phyloP scores from a whole-genome alignment of 1,140 invertebrate species.

The Polypedilum vanderplanki region DNA sequence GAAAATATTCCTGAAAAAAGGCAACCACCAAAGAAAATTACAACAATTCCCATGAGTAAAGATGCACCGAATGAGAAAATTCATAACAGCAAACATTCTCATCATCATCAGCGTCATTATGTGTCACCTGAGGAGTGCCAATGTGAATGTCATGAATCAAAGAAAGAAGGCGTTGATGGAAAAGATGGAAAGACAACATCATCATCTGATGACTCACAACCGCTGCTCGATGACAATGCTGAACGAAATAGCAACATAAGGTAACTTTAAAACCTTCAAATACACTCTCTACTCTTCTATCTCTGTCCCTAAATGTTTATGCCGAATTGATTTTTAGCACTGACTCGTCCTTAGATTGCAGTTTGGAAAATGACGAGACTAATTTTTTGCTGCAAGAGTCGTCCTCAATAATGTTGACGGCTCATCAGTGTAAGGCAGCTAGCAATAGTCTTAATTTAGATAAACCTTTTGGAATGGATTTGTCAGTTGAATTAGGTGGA shows the following conservation, averaged over 20 bases:
- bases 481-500: constrained; percentile 42
- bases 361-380: constrained; percentile 32
- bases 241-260: constrained; percentile 32
- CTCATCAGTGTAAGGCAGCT: constrained; percentile 35
- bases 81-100: constrained; percentile 35
- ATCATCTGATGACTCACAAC: constrained; percentile 38
- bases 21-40: constrained; percentile 69
- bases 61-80: constrained; percentile 38
- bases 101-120: constrained; percentile 47
- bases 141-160: constrained; percentile 69
- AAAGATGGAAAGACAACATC: constrained; percentile 29
- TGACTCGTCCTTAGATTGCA: constrained; percentile 48
- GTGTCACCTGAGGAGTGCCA: constrained; percentile 76
- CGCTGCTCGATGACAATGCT: constrained; percentile 36
- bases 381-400: background rate
- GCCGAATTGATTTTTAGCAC: constrained; percentile 36
- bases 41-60: constrained; percentile 56
- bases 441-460: constrained; percentile 31
- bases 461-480: constrained; percentile 50
- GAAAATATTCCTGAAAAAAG: constrained; percentile 73
- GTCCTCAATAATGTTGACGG: constrained; percentile 37
- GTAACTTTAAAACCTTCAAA: constrained; percentile 30
- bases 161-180: constrained; percentile 35
- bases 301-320: constrained; percentile 28
- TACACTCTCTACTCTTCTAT: constrained; percentile 22